phyloP scores from a whole-genome alignment of 2,888 invertebrate species.

The Dendrolimus pini region DNA sequence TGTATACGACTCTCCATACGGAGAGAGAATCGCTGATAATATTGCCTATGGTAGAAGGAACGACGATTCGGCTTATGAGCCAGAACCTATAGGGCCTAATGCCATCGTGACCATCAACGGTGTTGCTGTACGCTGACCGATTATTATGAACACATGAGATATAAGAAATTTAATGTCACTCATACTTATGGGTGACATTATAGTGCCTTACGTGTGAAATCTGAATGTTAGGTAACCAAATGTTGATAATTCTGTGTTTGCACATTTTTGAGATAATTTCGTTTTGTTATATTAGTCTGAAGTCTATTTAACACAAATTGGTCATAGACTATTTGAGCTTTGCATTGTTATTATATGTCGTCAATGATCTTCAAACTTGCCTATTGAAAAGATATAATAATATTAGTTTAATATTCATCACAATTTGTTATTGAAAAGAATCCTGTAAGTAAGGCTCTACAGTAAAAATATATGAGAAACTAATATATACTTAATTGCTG shows the following conservation, averaged over 20 bases:
- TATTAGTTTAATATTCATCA: no score
- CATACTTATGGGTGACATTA: no score
- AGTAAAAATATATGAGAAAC: no score
- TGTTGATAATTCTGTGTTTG: neutral
- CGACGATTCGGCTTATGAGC: conserved; percentile 77
- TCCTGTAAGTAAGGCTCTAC: no score
- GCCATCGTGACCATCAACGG: conserved; percentile 91
- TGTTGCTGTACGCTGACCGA: conserved; percentile 85
- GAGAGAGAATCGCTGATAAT: conserved; percentile 74
- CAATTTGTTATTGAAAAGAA: no score
- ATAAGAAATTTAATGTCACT: no score
- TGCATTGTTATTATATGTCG: no score
- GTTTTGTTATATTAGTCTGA: neutral
- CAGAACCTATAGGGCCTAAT: conserved; percentile 79
- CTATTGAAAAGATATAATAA: no score
- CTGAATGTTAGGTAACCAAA: neutral
- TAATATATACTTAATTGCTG: no score
- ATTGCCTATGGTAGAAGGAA: conserved; percentile 60
- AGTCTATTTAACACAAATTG: no score
- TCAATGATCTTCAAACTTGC: no score
- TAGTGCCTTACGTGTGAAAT: neutral
- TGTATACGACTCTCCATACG: conserved; percentile 86
- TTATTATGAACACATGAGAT: neutral
- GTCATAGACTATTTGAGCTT: no score
- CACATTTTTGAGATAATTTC: neutral